These are phyloP conservation scores for Anneissia japonica DNA, from an alignment of 35 echinoderm and acorn worm genomes.

Conservation along the genomic window DNA sequence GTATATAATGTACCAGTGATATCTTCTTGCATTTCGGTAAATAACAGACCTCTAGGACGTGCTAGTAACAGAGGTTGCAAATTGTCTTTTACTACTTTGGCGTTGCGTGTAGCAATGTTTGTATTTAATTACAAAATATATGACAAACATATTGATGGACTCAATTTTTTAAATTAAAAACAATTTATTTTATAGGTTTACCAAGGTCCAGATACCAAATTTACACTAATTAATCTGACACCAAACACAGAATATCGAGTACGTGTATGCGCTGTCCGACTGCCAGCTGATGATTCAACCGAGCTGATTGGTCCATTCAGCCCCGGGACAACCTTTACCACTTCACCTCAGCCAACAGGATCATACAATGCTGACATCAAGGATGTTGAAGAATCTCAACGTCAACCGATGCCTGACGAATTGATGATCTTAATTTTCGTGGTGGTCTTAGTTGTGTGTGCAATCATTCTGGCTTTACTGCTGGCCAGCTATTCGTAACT, in stretches of 20 bases:
- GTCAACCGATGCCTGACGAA: conserved; percentile 64
- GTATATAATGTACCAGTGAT: no score
- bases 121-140: no score
- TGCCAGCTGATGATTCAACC: conserved; percentile 47
- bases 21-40: no score
- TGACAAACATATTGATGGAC: no score
- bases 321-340: conserved; percentile 41
- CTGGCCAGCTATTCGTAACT: conserved; percentile 37
- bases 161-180: no score
- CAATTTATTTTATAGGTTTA: conserved; percentile 76
- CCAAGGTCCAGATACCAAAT: conserved; percentile 54
- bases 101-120: no score
- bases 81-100: no score
- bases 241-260: conserved; percentile 82
- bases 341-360: not conserved
- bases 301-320: conserved; percentile 86
- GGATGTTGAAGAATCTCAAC: conserved; percentile 34
- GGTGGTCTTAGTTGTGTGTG: conserved; percentile 50
- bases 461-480: conserved; percentile 74
- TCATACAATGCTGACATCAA: conserved; percentile 1
- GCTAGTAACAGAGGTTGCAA: no score
- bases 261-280: conserved; percentile 73
- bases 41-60: no score
- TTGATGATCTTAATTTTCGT: conserved; percentile 69
- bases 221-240: conserved; percentile 37